These are phyloP conservation scores for Melangyna quadrimaculata DNA, from an alignment of 2,888 invertebrate genomes.

Conservation along the genomic window DNA sequence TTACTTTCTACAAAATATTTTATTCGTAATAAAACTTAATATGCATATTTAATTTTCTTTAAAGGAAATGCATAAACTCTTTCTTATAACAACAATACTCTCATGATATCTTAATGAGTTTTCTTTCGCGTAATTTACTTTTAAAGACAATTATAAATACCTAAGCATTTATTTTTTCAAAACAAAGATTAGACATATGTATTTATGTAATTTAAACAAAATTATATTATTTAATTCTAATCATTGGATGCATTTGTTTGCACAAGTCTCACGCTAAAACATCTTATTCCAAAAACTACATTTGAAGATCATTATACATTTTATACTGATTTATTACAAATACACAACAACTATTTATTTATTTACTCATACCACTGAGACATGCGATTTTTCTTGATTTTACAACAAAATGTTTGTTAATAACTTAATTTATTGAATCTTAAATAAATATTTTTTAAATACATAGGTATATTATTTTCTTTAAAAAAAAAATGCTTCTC, in stretches of 20 bases:
- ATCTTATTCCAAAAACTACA: background rate
- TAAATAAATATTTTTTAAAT: slow-evolving; percentile 52
- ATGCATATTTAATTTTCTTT: slow-evolving; percentile 17
- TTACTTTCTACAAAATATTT: slow-evolving; percentile 58
- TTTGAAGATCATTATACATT: slow-evolving; percentile 21
- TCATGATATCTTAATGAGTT: background rate
- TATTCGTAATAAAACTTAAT: slow-evolving; percentile 43
- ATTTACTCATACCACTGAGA: background rate
- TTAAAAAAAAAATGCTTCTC: slow-evolving; percentile 50
- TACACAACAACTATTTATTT: background rate
- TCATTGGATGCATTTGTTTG: slow-evolving; percentile 57
- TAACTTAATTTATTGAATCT: slow-evolving; percentile 43
- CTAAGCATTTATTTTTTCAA: background rate
- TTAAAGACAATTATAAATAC: background rate
- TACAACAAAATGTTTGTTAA: slow-evolving; percentile 16
- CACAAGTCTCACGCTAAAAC: slow-evolving; percentile 9
- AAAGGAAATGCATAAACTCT: slow-evolving; percentile 12
- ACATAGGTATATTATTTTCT: background rate
- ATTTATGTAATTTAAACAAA: slow-evolving; percentile 32
- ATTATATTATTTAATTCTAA: slow-evolving; percentile 37
- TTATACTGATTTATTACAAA: slow-evolving; percentile 6
- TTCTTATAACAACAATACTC: slow-evolving; percentile 47
- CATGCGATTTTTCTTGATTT: background rate
- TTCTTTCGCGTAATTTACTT: background rate
- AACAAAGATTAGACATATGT: slow-evolving; percentile 17